A percentile compares a stretch with the other conserved stretches of the same genome.
Evolutionary conservation across 2,888 invertebrate genomes (phyloP).

Genomic region (Heliconius sara): DNA sequence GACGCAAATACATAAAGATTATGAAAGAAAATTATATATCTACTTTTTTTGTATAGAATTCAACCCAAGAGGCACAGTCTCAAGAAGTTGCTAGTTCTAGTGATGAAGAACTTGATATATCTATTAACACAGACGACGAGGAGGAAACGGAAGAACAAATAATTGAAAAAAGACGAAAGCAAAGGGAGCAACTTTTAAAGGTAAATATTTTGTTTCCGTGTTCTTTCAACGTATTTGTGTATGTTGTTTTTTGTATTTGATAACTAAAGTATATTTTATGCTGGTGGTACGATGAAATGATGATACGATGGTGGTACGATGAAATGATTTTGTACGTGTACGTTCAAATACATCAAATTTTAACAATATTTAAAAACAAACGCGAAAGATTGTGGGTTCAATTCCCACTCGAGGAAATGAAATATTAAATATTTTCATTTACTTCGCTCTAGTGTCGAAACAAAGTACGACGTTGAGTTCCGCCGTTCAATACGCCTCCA

Average conservation of each 20-base stretch:
- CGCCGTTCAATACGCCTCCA: no score
- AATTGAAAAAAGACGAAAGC: conserved; percentile 93
- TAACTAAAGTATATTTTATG: background rate
- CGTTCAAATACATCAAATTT: no score
- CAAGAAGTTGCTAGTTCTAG: conserved; percentile 87
- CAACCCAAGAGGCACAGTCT: conserved; percentile 87
- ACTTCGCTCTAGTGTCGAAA: no score
- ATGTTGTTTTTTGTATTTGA: no score
- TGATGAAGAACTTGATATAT: conserved; percentile 88
- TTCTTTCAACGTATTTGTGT: background rate
- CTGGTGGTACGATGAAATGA: no score
- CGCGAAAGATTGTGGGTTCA: no score
- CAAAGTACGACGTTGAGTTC: no score
- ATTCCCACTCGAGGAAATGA: no score
- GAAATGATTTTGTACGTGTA: background rate
- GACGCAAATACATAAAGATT: background rate
- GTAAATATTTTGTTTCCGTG: conserved; percentile 67
- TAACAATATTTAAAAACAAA: no score
- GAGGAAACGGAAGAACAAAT: conserved; percentile 97
- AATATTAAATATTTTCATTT: no score
- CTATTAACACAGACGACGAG: conserved; percentile 91
- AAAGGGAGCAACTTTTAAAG: conserved; percentile 93
- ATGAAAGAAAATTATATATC: background rate
- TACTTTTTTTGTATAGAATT: conserved; percentile 76
- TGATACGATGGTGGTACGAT: no score